phyloP scores from a whole-genome alignment of 2,113 vertebrate species.

The Psophia crepitans region DNA sequence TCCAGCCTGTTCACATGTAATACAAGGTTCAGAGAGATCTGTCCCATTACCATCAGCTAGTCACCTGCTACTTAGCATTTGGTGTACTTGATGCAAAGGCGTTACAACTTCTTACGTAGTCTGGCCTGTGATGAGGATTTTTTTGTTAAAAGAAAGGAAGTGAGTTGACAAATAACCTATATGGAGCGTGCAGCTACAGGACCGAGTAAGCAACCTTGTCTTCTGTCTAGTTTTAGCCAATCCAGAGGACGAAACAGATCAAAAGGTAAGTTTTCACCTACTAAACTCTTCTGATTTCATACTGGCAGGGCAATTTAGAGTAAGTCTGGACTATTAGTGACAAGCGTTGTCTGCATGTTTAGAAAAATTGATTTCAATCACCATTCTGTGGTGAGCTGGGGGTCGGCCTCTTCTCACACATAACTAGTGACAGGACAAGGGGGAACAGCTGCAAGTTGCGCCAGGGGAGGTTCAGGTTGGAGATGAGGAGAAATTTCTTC shows the following conservation, averaged over 20 bases:
- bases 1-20: not conserved
- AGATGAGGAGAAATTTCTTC: too few species aligned
- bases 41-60: not conserved
- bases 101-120: not conserved
- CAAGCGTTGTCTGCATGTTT: not conserved
- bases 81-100: not conserved
- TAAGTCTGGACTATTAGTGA: not conserved
- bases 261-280: not conserved
- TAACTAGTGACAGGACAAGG: too few species aligned
- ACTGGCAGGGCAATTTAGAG: not conserved
- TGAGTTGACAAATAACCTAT: not conserved
- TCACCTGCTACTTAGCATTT: not conserved
- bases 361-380: not conserved
- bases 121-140: not conserved
- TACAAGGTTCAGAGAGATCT: not conserved
- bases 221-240: not conserved
- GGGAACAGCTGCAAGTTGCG: too few species aligned
- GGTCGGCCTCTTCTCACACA: too few species aligned
- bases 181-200: not conserved
- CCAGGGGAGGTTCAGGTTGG: too few species aligned
- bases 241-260: not conserved
- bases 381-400: too few species aligned
- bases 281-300: not conserved
- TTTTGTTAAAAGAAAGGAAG: not conserved
- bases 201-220: not conserved